phyloP scores from a whole-genome alignment of 2,888 invertebrate species.

The Germaria angustata region DNA sequence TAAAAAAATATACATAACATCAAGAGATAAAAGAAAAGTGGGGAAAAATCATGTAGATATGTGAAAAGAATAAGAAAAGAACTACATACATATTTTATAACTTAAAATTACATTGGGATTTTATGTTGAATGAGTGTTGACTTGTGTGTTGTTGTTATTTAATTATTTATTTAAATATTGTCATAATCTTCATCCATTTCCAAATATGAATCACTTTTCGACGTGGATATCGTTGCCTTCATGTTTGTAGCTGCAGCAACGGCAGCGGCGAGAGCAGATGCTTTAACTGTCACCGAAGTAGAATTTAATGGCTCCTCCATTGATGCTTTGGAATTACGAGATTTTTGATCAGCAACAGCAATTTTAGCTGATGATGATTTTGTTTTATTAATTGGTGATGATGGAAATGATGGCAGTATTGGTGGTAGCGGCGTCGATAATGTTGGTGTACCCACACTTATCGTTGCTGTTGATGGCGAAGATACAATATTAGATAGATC shows the following conservation, averaged over 20 bases:
- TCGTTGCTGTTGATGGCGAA: conserved; percentile 65
- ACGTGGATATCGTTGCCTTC: conserved; percentile 66
- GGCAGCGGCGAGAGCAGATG: conserved; percentile 69
- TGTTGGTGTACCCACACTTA: conserved; percentile 68
- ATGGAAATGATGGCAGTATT: conserved; percentile 26
- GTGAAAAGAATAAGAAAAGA: too few species aligned
- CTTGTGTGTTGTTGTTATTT: not conserved
- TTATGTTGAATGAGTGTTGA: conserved; percentile 47
- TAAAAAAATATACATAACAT: conserved; percentile 14
- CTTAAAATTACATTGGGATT: conserved; percentile 56
- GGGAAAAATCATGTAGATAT: too few species aligned
- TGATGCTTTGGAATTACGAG: conserved; percentile 69
- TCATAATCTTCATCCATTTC: conserved; percentile 80
- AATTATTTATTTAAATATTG: conserved; percentile 75
- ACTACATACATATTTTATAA: not conserved
- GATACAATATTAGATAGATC: conserved; percentile 78
- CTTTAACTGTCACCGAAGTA: conserved; percentile 67
- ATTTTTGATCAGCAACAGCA: conserved; percentile 45
- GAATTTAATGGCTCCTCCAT: conserved; percentile 67
- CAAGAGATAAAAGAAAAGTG: not conserved
- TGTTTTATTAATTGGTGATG: conserved; percentile 55
- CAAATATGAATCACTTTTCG: conserved; percentile 72
- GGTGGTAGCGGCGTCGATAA: conserved; percentile 7
- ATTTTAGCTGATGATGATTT: conserved; percentile 32
- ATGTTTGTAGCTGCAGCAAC: conserved; percentile 42